A percentile compares a stretch with the other conserved stretches of the same genome.
phyloP scores from a whole-genome alignment of 2,113 vertebrate species.

The Rhombomys opimus region DNA sequence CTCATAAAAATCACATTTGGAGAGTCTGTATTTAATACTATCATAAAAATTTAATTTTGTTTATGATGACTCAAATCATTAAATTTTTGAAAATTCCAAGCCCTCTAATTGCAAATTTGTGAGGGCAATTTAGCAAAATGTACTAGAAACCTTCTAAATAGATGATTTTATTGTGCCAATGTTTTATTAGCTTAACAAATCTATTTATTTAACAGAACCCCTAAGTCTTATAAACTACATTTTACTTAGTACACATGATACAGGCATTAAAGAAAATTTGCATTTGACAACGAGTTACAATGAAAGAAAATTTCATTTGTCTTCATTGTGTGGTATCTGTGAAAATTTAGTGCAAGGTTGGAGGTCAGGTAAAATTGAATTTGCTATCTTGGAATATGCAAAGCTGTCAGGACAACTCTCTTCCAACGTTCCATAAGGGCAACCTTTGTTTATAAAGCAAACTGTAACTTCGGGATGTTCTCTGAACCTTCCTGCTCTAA shows the following conservation, averaged over 20 bases:
- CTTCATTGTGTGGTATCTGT: constrained; percentile 1
- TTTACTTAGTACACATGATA: constrained; percentile 54
- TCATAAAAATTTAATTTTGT: constrained; percentile 68
- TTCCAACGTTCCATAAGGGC: not conserved
- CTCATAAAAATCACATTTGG: constrained; percentile 63
- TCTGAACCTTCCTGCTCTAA: not conserved
- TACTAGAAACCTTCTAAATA: constrained; percentile 62
- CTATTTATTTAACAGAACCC: constrained; percentile 66
- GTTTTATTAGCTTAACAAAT: constrained; percentile 67
- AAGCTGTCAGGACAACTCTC: not conserved
- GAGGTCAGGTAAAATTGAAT: not conserved
- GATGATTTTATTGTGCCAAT: constrained; percentile 64
- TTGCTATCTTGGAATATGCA: constrained; percentile 20
- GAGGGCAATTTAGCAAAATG: constrained; percentile 58
- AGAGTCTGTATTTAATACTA: constrained; percentile 71
- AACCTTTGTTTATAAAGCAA: not conserved
- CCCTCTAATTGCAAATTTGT: constrained; percentile 53
- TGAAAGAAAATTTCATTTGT: constrained; percentile 35
- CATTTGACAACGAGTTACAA: not conserved
- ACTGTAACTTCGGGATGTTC: not conserved
- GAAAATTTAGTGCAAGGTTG: not conserved
- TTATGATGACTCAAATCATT: constrained; percentile 67
- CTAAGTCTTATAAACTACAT: constrained; percentile 55
- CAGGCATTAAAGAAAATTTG: constrained; percentile 49
- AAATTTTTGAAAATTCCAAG: constrained; percentile 71